Conservation (phyloP, 2,888 invertebrate species). For the Stictocephala bisonia region DNA sequence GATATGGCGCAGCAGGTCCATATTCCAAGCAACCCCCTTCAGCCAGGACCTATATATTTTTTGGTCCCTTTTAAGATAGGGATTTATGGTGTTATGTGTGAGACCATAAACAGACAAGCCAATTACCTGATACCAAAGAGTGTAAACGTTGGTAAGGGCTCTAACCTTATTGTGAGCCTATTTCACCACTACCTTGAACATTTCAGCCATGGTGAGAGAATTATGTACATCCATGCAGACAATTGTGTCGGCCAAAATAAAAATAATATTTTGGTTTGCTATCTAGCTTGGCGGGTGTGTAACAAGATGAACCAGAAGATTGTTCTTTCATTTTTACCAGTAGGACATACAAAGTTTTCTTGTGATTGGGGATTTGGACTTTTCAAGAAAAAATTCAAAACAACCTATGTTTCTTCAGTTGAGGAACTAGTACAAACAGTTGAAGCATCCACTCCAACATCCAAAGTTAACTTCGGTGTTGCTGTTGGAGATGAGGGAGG, state of each 20-base stretch:
- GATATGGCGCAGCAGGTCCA: conserved; percentile 51
- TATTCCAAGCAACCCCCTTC: conserved; percentile 49
- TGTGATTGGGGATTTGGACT: too few relatives aligned
- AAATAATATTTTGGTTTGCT: conserved; percentile 45
- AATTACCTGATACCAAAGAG: conserved; percentile 49
- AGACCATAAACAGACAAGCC: conserved; percentile 40
- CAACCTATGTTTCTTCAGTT: too few relatives aligned
- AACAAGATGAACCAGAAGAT: too few relatives aligned
- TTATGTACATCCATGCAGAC: conserved; percentile 47
- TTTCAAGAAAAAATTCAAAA: too few relatives aligned
- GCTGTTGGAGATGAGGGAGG: background rate
- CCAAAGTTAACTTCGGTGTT: background rate
- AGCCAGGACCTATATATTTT: conserved; percentile 50
- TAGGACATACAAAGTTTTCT: too few relatives aligned
- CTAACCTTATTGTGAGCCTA: conserved; percentile 39
- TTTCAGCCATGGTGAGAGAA: conserved; percentile 35
- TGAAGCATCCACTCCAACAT: too few relatives aligned
- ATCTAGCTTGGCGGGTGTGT: background rate
- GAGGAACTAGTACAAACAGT: too few relatives aligned
- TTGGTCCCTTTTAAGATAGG: conserved; percentile 49
- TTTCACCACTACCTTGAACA: conserved; percentile 41
- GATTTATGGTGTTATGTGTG: conserved; percentile 49
- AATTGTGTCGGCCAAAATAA: conserved; percentile 52
- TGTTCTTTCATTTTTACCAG: too few relatives aligned
- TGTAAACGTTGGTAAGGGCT: conserved; percentile 22